Percentiles rank a stretch among this genome's conserved stretches.
phyloP scores from a whole-genome alignment of 2,113 vertebrate species.

The Cyprinodon tularosa region DNA sequence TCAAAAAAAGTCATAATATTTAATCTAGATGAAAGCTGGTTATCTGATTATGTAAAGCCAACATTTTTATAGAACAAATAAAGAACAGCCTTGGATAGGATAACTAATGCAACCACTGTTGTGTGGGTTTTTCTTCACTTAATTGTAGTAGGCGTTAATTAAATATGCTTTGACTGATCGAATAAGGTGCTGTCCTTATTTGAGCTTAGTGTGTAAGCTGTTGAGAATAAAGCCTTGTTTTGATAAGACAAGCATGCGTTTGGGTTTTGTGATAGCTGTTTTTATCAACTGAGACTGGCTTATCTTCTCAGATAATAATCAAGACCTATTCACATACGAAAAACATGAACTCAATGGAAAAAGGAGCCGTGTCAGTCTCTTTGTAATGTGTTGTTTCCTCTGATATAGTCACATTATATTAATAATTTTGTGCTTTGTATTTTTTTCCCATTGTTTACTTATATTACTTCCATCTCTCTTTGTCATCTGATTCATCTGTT shows the following conservation, averaged over 20 bases:
- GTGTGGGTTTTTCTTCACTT: neutral
- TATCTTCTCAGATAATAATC: slow-evolving; percentile 36
- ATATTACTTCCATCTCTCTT: slow-evolving; percentile 4
- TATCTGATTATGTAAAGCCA: no score
- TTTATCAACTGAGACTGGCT: slow-evolving; percentile 34
- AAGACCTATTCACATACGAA: slow-evolving; percentile 27
- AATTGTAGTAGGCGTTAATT: slow-evolving; percentile 9
- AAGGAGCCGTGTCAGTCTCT: slow-evolving; percentile 43
- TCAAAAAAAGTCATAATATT: no score
- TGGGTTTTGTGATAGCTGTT: slow-evolving; percentile 50
- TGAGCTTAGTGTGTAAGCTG: slow-evolving; percentile 23
- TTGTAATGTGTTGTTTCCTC: slow-evolving; percentile 49
- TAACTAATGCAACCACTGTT: neutral
- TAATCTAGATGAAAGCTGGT: no score
- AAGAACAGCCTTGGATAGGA: no score
- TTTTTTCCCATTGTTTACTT: slow-evolving; percentile 15
- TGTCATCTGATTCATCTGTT: slow-evolving; percentile 18
- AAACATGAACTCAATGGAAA: slow-evolving; percentile 34
- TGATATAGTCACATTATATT: slow-evolving; percentile 45
- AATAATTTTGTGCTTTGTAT: slow-evolving; percentile 10
- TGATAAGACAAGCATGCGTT: slow-evolving; percentile 44
- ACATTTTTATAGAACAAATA: no score
- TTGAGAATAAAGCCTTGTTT: slow-evolving; percentile 21
- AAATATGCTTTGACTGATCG: slow-evolving; percentile 25
- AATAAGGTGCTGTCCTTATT: slow-evolving; percentile 2